A percentile compares a stretch with the other conserved stretches of the same genome.
Conservation (phyloP, 2,888 invertebrate species). For the Melanophora roralis region DNA sequence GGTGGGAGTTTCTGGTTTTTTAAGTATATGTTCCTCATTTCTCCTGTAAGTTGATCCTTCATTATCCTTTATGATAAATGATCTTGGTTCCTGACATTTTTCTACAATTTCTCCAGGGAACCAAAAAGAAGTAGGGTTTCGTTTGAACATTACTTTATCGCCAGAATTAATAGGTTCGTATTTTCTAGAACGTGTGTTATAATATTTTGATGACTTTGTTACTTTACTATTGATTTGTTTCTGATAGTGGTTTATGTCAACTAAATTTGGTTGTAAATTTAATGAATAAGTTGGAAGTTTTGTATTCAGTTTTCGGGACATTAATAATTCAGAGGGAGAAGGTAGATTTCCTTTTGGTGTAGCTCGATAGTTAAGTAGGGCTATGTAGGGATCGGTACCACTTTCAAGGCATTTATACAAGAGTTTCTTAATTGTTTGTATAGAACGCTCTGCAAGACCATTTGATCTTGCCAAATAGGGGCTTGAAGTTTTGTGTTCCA, state of each 20-base stretch:
- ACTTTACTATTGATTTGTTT: conserved; percentile 5
- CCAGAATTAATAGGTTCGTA: conserved; percentile 8
- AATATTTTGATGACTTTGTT: conserved; percentile 25
- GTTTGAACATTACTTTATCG: conserved; percentile 29
- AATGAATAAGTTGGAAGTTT: conserved; percentile 5
- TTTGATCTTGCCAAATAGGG: conserved; percentile 26
- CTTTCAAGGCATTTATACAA: conserved; percentile 21
- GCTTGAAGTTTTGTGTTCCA: conserved; percentile 21
- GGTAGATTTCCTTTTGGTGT: conserved; percentile 13
- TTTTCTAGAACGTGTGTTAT: neutral
- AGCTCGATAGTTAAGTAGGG: neutral
- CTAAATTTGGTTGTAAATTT: neutral
- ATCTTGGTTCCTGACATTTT: conserved; percentile 22
- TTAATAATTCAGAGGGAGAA: neutral
- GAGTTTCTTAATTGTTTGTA: conserved; percentile 23
- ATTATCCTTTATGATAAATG: conserved; percentile 25
- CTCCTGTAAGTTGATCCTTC: conserved; percentile 13
- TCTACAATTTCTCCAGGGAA: conserved; percentile 32
- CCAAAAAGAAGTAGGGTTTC: conserved; percentile 30
- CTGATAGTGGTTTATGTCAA: neutral
- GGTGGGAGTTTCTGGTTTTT: neutral
- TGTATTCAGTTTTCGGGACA: conserved; percentile 18
- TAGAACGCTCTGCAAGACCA: conserved; percentile 27
- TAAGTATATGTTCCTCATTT: conserved; percentile 26
- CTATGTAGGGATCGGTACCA: conserved; percentile 18